Evolutionary conservation across 2,113 vertebrate species (phyloP).

Genomic region (Pterocles gutturalis): DNA sequence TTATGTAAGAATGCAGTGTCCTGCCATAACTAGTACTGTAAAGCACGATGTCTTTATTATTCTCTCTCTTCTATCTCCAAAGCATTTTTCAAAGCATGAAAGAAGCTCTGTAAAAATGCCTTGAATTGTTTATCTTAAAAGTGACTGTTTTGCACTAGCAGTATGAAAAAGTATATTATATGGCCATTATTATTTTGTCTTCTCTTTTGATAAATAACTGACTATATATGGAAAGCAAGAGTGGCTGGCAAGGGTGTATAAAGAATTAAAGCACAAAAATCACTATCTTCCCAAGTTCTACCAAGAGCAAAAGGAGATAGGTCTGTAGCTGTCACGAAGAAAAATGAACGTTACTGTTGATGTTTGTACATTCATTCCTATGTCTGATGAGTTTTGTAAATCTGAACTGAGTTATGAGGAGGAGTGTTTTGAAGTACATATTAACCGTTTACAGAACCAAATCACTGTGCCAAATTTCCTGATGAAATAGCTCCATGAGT

Average conservation of each 20-base stretch:
- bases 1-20: background rate
- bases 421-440: background rate
- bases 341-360: background rate
- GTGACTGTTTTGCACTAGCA: background rate
- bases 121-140: conserved; percentile 54
- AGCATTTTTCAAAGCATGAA: conserved; percentile 46
- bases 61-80: background rate
- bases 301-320: background rate
- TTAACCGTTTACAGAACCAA: conserved; percentile 12
- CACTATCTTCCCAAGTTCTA: background rate
- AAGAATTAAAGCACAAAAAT: background rate
- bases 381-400: background rate
- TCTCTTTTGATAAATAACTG: conserved; percentile 6
- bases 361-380: background rate
- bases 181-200: conserved; percentile 13
- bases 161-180: conserved; percentile 31
- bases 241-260: background rate
- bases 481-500: background rate
- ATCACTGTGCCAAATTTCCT: background rate
- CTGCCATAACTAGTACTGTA: background rate
- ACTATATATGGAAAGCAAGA: background rate
- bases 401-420: background rate
- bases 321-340: background rate
- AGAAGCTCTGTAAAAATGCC: conserved; percentile 36
- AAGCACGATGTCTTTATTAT: conserved; percentile 16